phyloP scores from a whole-genome alignment of 2,113 vertebrate species.

The Hiodon tergisus region DNA sequence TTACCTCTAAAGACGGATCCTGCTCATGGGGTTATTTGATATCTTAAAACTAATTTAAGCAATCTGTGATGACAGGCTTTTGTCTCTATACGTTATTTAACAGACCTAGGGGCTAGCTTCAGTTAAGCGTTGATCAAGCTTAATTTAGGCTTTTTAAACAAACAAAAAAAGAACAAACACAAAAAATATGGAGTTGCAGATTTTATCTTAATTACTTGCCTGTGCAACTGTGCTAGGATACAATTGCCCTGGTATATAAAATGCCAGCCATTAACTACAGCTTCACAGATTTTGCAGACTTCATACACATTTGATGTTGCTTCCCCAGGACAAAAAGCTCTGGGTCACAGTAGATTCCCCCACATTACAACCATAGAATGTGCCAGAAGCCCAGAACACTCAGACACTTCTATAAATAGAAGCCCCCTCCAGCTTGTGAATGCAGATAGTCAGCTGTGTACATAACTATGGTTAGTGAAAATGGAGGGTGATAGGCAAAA shows the following conservation, averaged over 20 bases:
- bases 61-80: background rate
- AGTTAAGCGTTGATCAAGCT: background rate
- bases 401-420: constrained; percentile 58
- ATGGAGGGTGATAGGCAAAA: constrained; percentile 31
- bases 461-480: constrained; percentile 42
- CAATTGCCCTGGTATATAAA: background rate
- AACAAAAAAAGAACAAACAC: too few species aligned
- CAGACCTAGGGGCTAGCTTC: background rate
- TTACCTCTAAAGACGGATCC: too few species aligned
- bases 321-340: constrained; percentile 10
- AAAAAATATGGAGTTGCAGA: too few species aligned
- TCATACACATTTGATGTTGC: constrained; percentile 21
- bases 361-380: constrained; percentile 43
- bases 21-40: too few species aligned
- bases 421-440: constrained; percentile 47
- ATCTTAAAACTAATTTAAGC: too few species aligned
- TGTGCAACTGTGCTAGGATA: background rate
- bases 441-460: constrained; percentile 48
- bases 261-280: background rate
- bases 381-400: constrained; percentile 51
- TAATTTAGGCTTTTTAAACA: background rate
- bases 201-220: background rate
- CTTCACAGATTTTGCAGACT: constrained; percentile 12
- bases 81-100: background rate
- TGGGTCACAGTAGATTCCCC: constrained; percentile 31